Evolutionary conservation across 2,888 invertebrate genomes (phyloP), one percentile per base, ranked within the genome.

Genomic region (Chalcis sispes): DNA sequence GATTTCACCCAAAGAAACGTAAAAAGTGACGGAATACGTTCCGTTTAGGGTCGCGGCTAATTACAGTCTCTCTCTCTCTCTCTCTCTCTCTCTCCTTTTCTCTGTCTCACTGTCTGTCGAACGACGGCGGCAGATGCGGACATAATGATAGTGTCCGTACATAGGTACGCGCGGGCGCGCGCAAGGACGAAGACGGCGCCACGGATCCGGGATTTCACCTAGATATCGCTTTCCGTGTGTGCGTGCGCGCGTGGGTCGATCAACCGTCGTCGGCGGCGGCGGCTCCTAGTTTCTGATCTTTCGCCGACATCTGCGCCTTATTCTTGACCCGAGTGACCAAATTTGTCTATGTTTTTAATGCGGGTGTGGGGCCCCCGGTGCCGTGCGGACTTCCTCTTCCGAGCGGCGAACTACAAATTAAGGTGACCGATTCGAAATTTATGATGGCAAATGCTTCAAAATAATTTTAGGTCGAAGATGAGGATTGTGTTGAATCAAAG

Each of bases 121-220:
- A 81, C 42, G 80, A 80, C 82, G 79, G 80, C 81, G 83, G 85
- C 86, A 87, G 86, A 87, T 87, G 87, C 80, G 82, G 85, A 84
- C 85, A 64, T 77, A 87, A 87, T 87, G 83, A 87, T 86, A 87
- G 85, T 72, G 58, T 76, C 52, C 52, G 65, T 10, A 36, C 18
- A 18, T 18, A 42, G 18, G 50, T 46, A 81, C 83, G 84, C 82
- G 86, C 83, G 85, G 85, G 54, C 29, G 32, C 80, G 77, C 77
- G 80, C 61, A 62, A 69, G 72, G 76, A 66, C 73, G 76, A 40
- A 58, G 75, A 65, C 78, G 80, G 80, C 82, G 82, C 80, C 82
- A 80, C 78, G 71, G 75, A 81, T 83, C 81, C 71, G 72, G 77
- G 77, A 80, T 80, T 79, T 79, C 73, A 77, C 67, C 75, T 73